Conservation (phyloP, 2,888 invertebrate genomes). For the Gortyna flavago region DNA sequence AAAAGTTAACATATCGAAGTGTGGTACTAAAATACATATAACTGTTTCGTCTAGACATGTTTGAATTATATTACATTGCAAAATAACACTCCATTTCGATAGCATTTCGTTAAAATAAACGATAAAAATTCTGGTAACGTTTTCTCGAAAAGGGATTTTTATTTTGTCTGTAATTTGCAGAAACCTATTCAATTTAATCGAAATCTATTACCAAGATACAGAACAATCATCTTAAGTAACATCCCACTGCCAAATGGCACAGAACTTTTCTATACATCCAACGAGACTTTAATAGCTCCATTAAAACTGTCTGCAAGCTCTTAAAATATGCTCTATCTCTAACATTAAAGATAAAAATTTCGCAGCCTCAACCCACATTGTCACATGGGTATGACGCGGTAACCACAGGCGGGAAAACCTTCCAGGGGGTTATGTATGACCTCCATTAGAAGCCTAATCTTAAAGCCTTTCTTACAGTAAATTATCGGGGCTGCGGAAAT, state of each 20-base stretch:
- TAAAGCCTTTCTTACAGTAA: slow-evolving; percentile 83
- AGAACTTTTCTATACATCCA: slow-evolving; percentile 39
- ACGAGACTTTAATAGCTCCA: slow-evolving; percentile 49
- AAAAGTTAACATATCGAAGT: slow-evolving; percentile 22
- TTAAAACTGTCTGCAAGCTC: slow-evolving; percentile 58
- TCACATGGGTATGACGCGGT: slow-evolving; percentile 59
- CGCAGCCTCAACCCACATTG: slow-evolving; percentile 49
- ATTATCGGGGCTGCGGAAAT: slow-evolving; percentile 78
- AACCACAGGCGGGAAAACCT: slow-evolving; percentile 63
- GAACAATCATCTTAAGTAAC: neutral
- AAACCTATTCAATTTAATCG: slow-evolving; percentile 11
- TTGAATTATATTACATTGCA: slow-evolving; percentile 44
- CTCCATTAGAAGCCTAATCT: slow-evolving; percentile 85
- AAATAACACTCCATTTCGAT: slow-evolving; percentile 36
- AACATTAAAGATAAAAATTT: slow-evolving; percentile 57
- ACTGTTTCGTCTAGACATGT: slow-evolving; percentile 53
- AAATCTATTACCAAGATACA: neutral
- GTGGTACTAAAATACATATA: slow-evolving; percentile 58
- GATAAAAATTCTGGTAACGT: slow-evolving; percentile 18
- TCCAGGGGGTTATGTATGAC: slow-evolving; percentile 81
- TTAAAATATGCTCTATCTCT: slow-evolving; percentile 55
- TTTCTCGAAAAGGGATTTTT: neutral
- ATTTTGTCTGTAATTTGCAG: neutral
- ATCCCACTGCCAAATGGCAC: slow-evolving; percentile 21
- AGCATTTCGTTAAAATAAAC: slow-evolving; percentile 14